Percentiles rank a stretch among this genome's conserved stretches.
Evolutionary conservation across 2,113 vertebrate genomes (phyloP).

Genomic region (Cromileptes altivelis): DNA sequence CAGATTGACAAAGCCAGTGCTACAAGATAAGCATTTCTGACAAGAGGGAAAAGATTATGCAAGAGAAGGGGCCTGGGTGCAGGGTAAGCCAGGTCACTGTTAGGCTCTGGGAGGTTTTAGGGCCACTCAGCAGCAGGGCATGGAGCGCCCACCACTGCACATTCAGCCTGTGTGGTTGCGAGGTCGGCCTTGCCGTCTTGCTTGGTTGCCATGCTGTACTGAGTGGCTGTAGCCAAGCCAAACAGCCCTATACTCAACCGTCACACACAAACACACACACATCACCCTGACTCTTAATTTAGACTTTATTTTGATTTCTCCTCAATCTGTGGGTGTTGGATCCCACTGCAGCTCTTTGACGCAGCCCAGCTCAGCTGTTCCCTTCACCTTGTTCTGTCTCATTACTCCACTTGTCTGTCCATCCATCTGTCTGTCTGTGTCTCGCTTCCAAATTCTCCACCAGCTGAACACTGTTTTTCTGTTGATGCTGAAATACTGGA

Average conservation of each 20-base stretch:
- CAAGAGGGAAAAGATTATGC: conserved; percentile 30
- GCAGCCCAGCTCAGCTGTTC: conserved; percentile 59
- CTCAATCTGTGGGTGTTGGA: conserved; percentile 68
- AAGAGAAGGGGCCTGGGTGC: conserved; percentile 18
- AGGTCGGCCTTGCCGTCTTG: conserved; percentile 52
- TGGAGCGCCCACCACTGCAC: conserved; percentile 47
- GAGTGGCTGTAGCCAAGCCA: conserved; percentile 68
- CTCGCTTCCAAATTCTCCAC: neutral
- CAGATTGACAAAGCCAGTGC: neutral
- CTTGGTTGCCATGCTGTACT: conserved; percentile 51
- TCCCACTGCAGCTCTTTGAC: conserved; percentile 46
- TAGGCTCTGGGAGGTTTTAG: conserved; percentile 43
- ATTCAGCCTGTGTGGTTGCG: conserved; percentile 66
- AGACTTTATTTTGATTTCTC: conserved; percentile 70
- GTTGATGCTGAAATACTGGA: conserved; percentile 37
- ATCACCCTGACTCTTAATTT: conserved; percentile 62
- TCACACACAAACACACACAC: conserved; percentile 37
- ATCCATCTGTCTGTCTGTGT: conserved; percentile 9
- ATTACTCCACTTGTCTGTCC: conserved; percentile 40
- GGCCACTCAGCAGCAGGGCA: conserved; percentile 54
- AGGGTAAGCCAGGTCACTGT: conserved; percentile 42
- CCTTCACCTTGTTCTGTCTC: conserved; percentile 62
- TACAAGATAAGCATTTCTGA: conserved; percentile 1
- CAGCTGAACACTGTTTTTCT: neutral
- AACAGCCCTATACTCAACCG: conserved; percentile 53